These are phyloP conservation scores for Nannoperca australis DNA, from an alignment of 2,797 vertebrate species.

Conservation along the genomic window DNA sequence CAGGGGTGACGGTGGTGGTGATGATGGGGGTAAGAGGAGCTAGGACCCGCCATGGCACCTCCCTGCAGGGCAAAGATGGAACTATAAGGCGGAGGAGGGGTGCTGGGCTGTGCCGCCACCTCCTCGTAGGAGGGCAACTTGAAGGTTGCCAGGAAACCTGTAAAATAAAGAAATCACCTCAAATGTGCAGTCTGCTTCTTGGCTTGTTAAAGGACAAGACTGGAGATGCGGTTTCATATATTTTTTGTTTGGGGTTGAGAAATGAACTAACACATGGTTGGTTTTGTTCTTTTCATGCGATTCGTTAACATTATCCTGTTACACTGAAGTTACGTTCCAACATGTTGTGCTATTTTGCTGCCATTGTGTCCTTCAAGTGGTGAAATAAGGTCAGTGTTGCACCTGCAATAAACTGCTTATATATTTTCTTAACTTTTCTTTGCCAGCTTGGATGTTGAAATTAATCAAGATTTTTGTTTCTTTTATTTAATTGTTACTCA, in stretches of 20 bases:
- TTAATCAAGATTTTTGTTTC: not conserved
- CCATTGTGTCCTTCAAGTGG: not conserved
- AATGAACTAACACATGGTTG: not conserved
- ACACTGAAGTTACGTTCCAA: not conserved
- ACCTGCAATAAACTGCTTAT: not conserved
- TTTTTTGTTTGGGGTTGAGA: too few species aligned
- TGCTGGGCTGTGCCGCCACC: constrained; percentile 88
- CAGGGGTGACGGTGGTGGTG: constrained; percentile 74
- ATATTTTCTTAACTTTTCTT: not conserved
- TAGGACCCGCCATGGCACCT: constrained; percentile 67
- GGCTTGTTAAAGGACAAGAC: not conserved
- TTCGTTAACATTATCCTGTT: not conserved
- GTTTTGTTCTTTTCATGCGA: not conserved
- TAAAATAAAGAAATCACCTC: not conserved
- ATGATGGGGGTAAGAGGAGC: constrained; percentile 70
- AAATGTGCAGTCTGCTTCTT: not conserved
- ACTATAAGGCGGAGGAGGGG: constrained; percentile 92
- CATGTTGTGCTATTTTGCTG: not conserved
- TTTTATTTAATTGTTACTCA: not conserved
- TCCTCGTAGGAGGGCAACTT: constrained; percentile 95
- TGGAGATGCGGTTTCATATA: not conserved
- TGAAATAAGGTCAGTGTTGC: not conserved
- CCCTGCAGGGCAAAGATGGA: constrained; percentile 84
- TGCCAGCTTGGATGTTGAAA: not conserved
- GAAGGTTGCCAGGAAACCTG: constrained; percentile 91